These are phyloP conservation scores for Hyaena hyaena DNA, from an alignment of 2,113 vertebrate genomes.

Conservation along the genomic window DNA sequence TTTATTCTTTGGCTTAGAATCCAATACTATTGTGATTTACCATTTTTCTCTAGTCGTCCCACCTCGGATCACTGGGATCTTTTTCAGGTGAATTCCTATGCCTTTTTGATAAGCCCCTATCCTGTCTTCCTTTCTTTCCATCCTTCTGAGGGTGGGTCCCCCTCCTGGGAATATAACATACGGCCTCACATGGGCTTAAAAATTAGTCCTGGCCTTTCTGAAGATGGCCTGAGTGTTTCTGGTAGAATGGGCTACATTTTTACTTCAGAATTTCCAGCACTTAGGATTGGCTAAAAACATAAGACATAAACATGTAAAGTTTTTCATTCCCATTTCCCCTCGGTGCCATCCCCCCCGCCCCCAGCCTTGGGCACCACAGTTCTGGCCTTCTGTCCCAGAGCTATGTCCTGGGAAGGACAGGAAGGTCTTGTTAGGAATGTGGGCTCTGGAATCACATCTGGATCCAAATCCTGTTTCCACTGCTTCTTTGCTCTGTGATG, in stretches of 20 bases:
- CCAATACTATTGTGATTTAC: background rate
- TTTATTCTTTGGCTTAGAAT: constrained; percentile 20
- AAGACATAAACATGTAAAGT: background rate
- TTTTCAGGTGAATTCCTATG: background rate
- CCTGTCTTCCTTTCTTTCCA: background rate
- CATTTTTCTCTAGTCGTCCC: background rate
- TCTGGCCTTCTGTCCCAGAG: background rate
- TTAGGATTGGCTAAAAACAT: background rate
- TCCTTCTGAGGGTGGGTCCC: background rate
- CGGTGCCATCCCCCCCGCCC: background rate
- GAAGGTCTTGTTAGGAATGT: background rate
- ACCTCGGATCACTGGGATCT: background rate
- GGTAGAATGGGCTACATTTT: background rate
- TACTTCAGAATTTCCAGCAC: background rate
- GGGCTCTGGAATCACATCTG: background rate
- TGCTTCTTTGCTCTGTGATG: background rate
- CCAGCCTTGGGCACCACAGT: background rate
- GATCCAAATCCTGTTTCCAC: background rate
- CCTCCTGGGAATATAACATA: background rate
- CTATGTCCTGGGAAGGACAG: background rate
- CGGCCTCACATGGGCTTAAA: background rate
- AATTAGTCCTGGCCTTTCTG: background rate
- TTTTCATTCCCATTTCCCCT: background rate
- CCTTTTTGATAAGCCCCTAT: background rate
- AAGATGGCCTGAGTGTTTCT: background rate